Percentiles rank a stretch among this genome's conserved stretches.
These are phyloP conservation scores for Hyperoplus lanceolatus DNA, from an alignment of 2,797 vertebrate species.

Conservation along the genomic window DNA sequence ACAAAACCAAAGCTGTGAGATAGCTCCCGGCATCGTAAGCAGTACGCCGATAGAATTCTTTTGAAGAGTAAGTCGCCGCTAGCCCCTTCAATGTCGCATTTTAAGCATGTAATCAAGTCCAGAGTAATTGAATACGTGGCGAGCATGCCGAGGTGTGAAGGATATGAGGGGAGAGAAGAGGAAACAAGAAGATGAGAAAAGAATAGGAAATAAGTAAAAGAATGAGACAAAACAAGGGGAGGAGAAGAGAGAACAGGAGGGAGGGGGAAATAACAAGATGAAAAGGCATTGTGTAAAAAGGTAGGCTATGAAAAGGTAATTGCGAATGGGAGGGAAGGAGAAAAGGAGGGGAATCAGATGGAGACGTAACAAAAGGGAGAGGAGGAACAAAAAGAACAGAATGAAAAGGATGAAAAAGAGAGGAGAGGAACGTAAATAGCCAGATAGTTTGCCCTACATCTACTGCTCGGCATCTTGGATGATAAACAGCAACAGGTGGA, in stretches of 20 bases:
- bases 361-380: constrained; percentile 38
- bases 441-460: constrained; percentile 57
- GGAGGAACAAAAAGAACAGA: constrained; percentile 33
- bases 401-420: neutral
- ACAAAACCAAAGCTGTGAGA: constrained; percentile 46
- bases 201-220: neutral
- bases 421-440: constrained; percentile 36
- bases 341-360: constrained; percentile 52
- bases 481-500: constrained; percentile 75
- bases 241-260: neutral
- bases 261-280: constrained; percentile 1
- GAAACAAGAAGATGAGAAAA: neutral
- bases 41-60: constrained; percentile 65
- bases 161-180: constrained; percentile 4
- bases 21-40: constrained; percentile 45
- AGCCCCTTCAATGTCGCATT: constrained; percentile 70
- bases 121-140: constrained; percentile 81
- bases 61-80: constrained; percentile 67
- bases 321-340: neutral
- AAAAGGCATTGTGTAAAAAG: neutral
- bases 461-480: constrained; percentile 57
- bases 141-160: constrained; percentile 54
- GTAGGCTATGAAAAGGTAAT: neutral
- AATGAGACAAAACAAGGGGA: neutral
- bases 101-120: constrained; percentile 79